Evolutionary conservation across 37 sponge, comb jelly and placozoan species (phyloP).

Genomic region (Corticium candelabrum): DNA sequence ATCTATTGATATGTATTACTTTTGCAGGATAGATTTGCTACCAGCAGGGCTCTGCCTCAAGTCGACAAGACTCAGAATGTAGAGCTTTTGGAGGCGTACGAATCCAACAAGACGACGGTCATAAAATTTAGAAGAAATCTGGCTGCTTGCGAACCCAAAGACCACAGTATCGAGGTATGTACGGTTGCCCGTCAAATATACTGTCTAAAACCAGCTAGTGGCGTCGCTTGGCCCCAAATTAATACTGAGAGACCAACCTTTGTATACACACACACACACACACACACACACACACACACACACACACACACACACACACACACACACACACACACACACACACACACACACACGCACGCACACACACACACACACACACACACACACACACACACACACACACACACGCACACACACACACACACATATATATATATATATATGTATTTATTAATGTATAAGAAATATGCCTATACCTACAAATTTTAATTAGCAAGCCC

Average conservation of each 20-base stretch:
- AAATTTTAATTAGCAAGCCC: too few relatives aligned
- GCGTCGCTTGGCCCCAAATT: not conserved
- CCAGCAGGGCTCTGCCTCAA: not conserved
- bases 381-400: conserved; percentile 3
- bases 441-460: not conserved
- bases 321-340: conserved; percentile 14
- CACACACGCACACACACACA: conserved; percentile 1
- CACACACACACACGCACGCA: conserved; percentile 17
- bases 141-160: not conserved
- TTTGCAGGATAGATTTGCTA: not conserved
- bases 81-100: not conserved
- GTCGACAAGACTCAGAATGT: not conserved
- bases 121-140: not conserved
- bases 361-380: conserved; percentile 18
- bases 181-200: too few relatives aligned
- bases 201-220: too few relatives aligned
- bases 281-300: conserved; percentile 16
- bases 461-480: not conserved
- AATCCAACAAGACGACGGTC: not conserved
- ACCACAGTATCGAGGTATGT: not conserved
- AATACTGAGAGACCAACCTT: not conserved
- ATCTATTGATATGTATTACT: too few relatives aligned
- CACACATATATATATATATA: conserved; percentile 15
- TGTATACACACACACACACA: not conserved
- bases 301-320: conserved; percentile 9